These are phyloP conservation scores for Drosophila borborema DNA, from an alignment of 2,888 invertebrate species.

Conservation along the genomic window DNA sequence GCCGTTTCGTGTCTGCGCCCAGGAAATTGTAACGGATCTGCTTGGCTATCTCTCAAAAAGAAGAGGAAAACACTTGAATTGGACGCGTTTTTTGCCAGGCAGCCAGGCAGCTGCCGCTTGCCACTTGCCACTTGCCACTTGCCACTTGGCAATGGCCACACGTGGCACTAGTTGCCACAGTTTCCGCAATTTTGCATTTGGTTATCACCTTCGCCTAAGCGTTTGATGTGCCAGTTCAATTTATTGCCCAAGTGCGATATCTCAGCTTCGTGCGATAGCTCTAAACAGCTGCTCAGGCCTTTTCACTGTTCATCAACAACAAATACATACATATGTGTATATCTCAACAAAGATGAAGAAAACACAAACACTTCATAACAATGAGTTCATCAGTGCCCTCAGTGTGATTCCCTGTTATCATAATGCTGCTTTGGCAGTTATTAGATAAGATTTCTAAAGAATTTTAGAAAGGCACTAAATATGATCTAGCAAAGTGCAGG, in stretches of 20 bases:
- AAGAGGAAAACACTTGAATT: constrained; percentile 39
- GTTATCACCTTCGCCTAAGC: constrained; percentile 67
- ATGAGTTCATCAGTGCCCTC: constrained; percentile 35
- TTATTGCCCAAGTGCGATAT: constrained; percentile 59
- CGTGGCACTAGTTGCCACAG: constrained; percentile 18
- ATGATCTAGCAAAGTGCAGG: not conserved
- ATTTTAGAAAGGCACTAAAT: not conserved
- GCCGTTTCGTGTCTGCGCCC: constrained; percentile 47
- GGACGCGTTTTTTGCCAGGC: constrained; percentile 31
- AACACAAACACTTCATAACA: constrained; percentile 32
- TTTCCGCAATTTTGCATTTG: constrained; percentile 74
- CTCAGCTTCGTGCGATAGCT: constrained; percentile 35
- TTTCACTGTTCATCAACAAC: not conserved
- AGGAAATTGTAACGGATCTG: constrained; percentile 64
- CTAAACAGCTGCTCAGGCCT: constrained; percentile 14
- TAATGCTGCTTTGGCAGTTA: constrained; percentile 3
- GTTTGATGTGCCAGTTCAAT: constrained; percentile 66
- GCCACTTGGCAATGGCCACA: constrained; percentile 18
- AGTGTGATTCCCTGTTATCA: constrained; percentile 30
- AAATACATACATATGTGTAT: not conserved
- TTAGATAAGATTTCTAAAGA: constrained; percentile 22
- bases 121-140: constrained; percentile 39
- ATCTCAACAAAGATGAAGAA: not conserved
- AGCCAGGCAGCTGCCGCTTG: constrained; percentile 31
- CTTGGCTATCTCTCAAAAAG: constrained; percentile 33